These are phyloP conservation scores for Decapterus maruadsi DNA, from an alignment of 2,797 vertebrate genomes.

Conservation along the genomic window DNA sequence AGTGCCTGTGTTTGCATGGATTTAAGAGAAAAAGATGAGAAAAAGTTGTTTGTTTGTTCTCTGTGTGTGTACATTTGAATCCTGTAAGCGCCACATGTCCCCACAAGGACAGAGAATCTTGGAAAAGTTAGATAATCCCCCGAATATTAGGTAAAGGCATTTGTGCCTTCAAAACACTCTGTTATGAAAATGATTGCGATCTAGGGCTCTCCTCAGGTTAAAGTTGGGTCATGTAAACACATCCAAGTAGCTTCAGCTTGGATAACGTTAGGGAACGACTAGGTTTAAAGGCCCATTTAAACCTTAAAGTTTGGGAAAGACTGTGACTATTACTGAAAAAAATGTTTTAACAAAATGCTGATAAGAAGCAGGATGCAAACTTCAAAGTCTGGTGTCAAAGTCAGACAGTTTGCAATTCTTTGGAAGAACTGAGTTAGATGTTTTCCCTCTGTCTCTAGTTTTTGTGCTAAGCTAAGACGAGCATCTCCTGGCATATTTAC, in stretches of 20 bases:
- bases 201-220: neutral
- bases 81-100: neutral
- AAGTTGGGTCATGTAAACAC: constrained; percentile 8
- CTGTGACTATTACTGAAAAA: neutral
- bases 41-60: neutral
- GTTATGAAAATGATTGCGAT: constrained; percentile 15
- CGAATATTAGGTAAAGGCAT: neutral
- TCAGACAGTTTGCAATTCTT: neutral
- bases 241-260: constrained; percentile 4
- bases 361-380: neutral
- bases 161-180: constrained; percentile 2
- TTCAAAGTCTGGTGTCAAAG: neutral
- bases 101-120: constrained; percentile 9
- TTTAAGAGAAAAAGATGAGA: neutral
- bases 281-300: neutral
- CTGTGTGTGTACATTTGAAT: constrained; percentile 14
- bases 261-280: constrained; percentile 22
- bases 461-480: constrained; percentile 1
- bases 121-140: neutral
- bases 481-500: neutral
- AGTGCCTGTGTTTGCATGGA: constrained; percentile 23
- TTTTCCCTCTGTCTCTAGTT: neutral
- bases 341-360: neutral
- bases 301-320: neutral
- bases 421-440: neutral